These are phyloP conservation scores for Brachymystax lenok DNA, from an alignment of 2,797 vertebrate species.

Conservation along the genomic window DNA sequence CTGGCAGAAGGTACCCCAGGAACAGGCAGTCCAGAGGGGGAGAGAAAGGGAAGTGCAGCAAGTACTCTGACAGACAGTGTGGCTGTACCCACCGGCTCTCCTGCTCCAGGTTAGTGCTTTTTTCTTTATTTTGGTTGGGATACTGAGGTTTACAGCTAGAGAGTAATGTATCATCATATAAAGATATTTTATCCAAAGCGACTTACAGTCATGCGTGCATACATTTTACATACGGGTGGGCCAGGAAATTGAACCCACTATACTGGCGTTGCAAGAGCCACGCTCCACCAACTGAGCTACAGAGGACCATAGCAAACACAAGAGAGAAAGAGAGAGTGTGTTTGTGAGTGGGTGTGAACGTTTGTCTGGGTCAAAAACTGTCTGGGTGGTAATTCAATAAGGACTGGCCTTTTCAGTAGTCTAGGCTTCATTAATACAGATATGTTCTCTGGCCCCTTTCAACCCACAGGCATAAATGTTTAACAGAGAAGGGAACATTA, in stretches of 20 bases:
- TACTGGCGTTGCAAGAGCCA: too few relatives aligned
- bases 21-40: conserved; percentile 19
- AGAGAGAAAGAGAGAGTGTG: conserved; percentile 2
- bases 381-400: neutral
- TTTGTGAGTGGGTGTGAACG: neutral
- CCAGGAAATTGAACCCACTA: too few relatives aligned
- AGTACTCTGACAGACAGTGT: neutral
- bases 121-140: neutral
- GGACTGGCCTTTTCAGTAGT: conserved; percentile 6
- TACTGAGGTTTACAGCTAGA: conserved; percentile 14
- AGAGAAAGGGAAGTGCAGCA: neutral
- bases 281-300: too few relatives aligned
- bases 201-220: neutral
- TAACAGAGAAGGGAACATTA: conserved; percentile 38
- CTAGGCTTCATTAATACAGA: conserved; percentile 38
- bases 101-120: neutral
- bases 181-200: neutral
- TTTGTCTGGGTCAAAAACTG: neutral
- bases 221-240: too few relatives aligned
- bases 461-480: conserved; percentile 41
- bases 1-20: conserved; percentile 50
- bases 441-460: conserved; percentile 29
- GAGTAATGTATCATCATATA: neutral
- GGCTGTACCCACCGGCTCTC: neutral
- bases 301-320: too few relatives aligned